Evolutionary conservation across 2,797 vertebrate genomes (phyloP).

Genomic region (Urocyon cinereoargenteus): DNA sequence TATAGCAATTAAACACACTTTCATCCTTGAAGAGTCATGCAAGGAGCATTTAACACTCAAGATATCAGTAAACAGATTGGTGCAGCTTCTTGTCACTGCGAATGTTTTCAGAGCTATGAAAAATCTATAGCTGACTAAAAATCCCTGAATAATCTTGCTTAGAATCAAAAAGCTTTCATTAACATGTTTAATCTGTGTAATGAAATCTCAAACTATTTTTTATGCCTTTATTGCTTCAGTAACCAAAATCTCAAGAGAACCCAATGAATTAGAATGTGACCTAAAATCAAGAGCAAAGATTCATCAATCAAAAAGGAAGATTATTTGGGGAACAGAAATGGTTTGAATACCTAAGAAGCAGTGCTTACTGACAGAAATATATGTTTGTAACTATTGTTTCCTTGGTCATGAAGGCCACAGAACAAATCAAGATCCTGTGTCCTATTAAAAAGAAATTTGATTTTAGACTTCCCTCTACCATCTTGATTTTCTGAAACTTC

Average conservation of each 20-base stretch:
- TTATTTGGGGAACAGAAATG: slow-evolving; percentile 59
- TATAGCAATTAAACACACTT: neutral
- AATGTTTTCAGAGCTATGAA: slow-evolving; percentile 22
- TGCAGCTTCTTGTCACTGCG: slow-evolving; percentile 8
- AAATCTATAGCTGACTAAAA: slow-evolving; percentile 40
- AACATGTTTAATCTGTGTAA: slow-evolving; percentile 66
- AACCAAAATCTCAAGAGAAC: slow-evolving; percentile 54
- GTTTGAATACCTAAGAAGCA: slow-evolving; percentile 58
- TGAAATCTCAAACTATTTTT: slow-evolving; percentile 65
- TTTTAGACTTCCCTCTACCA: slow-evolving; percentile 24
- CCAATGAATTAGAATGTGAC: slow-evolving; percentile 60
- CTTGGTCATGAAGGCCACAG: slow-evolving; percentile 6
- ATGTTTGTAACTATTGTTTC: slow-evolving; percentile 35
- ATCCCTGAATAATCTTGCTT: slow-evolving; percentile 29
- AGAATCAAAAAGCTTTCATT: slow-evolving; percentile 53
- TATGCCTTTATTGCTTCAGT: slow-evolving; percentile 53
- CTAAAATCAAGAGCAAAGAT: slow-evolving; percentile 60
- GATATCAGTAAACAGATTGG: slow-evolving; percentile 38
- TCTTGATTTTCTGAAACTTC: slow-evolving; percentile 58
- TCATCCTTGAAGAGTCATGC: neutral
- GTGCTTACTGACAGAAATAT: slow-evolving; percentile 48
- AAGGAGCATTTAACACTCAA: slow-evolving; percentile 47
- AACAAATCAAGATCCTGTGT: slow-evolving; percentile 21
- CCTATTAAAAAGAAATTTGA: slow-evolving; percentile 54
- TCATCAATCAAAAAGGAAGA: slow-evolving; percentile 60